Conservation (phyloP, 2,888 invertebrate genomes). For the Drosophila algonquin region DNA sequence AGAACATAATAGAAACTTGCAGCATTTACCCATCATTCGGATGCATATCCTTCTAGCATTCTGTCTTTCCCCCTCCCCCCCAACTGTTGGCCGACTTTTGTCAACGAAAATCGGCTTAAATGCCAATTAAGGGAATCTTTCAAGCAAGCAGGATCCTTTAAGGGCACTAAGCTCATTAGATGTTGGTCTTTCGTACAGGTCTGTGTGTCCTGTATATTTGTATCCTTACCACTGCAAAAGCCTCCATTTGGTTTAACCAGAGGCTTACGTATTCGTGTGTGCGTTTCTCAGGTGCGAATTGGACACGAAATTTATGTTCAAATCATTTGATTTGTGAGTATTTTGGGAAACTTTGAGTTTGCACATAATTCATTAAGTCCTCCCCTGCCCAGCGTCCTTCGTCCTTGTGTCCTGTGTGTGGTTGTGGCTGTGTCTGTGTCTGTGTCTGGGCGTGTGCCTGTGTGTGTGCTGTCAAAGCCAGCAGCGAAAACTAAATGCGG, state of each 20-base stretch:
- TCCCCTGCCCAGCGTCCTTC: background rate
- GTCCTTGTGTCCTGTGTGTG: constrained; percentile 12
- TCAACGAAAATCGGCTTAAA: background rate
- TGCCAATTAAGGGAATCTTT: background rate
- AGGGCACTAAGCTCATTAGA: background rate
- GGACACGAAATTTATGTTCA: constrained; percentile 38
- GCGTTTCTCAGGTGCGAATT: constrained; percentile 32
- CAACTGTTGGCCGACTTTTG: background rate
- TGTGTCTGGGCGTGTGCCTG: constrained; percentile 4
- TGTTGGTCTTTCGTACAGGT: background rate
- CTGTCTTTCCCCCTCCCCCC: background rate
- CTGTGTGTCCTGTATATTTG: background rate
- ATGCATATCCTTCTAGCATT: background rate
- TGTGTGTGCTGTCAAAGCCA: constrained; percentile 41
- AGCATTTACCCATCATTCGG: too few species aligned
- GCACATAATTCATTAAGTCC: constrained; percentile 48
- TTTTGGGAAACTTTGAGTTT: constrained; percentile 36
- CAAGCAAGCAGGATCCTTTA: background rate
- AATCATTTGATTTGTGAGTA: constrained; percentile 44
- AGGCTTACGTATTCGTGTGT: background rate
- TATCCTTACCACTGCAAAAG: constrained; percentile 11
- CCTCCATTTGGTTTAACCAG: background rate
- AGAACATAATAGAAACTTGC: too few species aligned
- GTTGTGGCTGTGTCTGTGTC: constrained; percentile 4
- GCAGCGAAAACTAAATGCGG: constrained; percentile 34